These are phyloP conservation scores for Heliconius congener DNA, from an alignment of 1,140 invertebrate genomes.

Conservation along the genomic window DNA sequence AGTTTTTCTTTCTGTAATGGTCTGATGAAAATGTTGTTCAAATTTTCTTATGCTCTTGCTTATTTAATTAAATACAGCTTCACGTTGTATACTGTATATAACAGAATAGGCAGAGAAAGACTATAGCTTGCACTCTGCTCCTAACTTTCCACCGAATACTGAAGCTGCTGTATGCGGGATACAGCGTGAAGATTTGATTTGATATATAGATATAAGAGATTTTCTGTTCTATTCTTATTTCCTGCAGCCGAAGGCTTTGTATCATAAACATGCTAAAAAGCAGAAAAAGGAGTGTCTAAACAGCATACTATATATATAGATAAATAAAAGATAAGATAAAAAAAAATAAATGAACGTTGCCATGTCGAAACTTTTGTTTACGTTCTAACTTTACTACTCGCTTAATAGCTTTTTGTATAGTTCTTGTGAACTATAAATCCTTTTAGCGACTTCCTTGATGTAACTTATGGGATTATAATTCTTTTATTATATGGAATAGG, in stretches of 20 bases:
- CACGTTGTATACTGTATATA: not conserved
- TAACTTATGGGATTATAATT: not conserved
- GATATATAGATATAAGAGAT: no score
- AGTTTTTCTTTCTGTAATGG: not conserved
- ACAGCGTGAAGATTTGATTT: not conserved
- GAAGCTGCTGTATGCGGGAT: not conserved
- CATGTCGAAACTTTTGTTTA: conserved; percentile 9
- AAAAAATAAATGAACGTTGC: not conserved
- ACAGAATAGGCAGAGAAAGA: no score
- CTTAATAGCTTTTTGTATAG: conserved; percentile 5
- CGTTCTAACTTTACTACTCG: not conserved
- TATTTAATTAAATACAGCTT: not conserved
- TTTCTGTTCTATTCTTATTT: no score
- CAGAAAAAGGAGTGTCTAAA: no score
- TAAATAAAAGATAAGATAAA: no score
- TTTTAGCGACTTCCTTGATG: not conserved
- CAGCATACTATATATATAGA: no score
- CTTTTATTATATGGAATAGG: not conserved
- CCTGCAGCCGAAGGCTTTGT: no score
- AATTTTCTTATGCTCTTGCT: no score
- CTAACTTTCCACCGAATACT: no score
- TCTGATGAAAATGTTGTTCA: not conserved
- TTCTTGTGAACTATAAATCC: conserved; percentile 13
- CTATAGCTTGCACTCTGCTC: no score
- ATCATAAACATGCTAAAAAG: no score